Base-by-base conservation (phyloP, 2,888 invertebrate species). In the Ernsta delagoae region DNA sequence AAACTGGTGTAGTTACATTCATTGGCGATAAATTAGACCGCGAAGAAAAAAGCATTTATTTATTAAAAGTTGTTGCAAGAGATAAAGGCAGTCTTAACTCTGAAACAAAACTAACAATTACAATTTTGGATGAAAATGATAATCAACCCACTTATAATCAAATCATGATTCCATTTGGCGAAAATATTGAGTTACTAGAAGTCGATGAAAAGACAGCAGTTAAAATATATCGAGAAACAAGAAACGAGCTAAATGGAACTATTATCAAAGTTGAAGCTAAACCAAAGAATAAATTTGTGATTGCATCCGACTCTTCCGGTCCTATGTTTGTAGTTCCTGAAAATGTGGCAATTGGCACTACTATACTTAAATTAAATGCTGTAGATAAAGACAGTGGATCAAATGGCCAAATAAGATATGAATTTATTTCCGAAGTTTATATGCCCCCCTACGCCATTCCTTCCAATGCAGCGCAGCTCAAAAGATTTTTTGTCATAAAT, bases 81-180 rank as follows among this genome's bases (percentile, higher is more conserved):
- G 97, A 97, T 77, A 95, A 94, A 81, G 97, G 97, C 6, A 97
- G 97, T 56, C 84, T 98, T 9, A 95, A 95, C 60, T 96, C 96
- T 0, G 96, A 96, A 83, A 96, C 96, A 0, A 95, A 95, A 77
- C 83, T 98, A 7, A 95, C 94, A 0, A 95, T 98, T 57, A 93
- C 90, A 0, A 88, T 98, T 34, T 94, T 95, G 4, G 98, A 98
- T 82, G 96, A 96, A 79, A 98, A 98, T 79, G 98, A 98, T 81
- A 97, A 97, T 83, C 81, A 95, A 11, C 97, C 97, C 0, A 91
- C 92, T 63, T 97, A 96, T 76, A 94, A 94, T 67, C 95, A 96
- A 79, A 95, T 97, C 75, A 93, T 95, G 0, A 95, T 97, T 48
- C 95, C 96, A 4, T 93, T 96, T 63, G 95, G 96, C 67, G 95